Conservation (phyloP, 2,113 vertebrate genomes). For the Saiga tatarica region DNA sequence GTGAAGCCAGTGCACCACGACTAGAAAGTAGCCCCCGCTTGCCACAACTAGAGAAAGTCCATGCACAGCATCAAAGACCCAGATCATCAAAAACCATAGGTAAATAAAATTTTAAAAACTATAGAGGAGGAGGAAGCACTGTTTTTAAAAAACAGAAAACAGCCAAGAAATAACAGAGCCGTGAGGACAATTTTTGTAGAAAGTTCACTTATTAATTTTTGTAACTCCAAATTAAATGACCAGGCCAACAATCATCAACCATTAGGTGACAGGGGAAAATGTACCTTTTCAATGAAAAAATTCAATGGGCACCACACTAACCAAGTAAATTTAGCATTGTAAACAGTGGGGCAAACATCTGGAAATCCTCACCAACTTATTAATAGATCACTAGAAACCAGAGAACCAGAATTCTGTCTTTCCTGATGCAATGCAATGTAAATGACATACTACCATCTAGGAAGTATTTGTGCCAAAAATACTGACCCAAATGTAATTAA, state of each 20-base stretch:
- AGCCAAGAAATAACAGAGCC: background rate
- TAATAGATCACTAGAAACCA: background rate
- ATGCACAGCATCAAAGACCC: background rate
- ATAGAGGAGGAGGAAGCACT: background rate
- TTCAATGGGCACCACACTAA: background rate
- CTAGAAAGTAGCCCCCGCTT: background rate
- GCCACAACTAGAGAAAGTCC: background rate
- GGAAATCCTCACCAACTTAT: background rate
- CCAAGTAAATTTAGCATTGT: background rate
- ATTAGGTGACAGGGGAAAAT: background rate
- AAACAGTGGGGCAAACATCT: background rate
- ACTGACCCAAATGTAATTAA: constrained; percentile 2
- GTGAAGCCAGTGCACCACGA: background rate
- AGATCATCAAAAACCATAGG: background rate
- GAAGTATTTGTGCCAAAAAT: background rate
- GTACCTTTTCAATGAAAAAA: background rate
- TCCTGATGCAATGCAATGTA: background rate
- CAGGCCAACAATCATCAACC: background rate
- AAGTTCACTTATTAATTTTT: background rate
- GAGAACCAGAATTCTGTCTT: background rate
- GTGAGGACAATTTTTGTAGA: background rate
- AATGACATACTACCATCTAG: background rate
- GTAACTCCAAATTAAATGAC: background rate
- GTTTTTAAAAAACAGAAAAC: background rate
- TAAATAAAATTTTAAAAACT: background rate